A percentile compares a stretch with the other conserved stretches of the same genome.
phyloP scores from a whole-genome alignment of 2,113 vertebrate genomes.

The Alethe castanea region DNA sequence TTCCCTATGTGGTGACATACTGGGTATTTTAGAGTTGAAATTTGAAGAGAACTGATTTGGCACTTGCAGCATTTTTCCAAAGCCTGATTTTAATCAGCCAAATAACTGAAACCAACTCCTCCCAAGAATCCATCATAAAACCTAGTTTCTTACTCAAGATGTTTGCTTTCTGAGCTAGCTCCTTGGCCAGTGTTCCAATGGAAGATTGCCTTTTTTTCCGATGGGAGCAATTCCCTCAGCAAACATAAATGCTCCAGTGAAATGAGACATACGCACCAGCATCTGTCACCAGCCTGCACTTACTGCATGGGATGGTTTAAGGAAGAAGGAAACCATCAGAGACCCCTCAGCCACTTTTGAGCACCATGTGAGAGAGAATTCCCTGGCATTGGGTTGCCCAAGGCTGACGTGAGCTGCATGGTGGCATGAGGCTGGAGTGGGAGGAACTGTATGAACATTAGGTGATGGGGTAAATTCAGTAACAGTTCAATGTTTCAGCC shows the following conservation, averaged over 20 bases:
- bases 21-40: neutral
- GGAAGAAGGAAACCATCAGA: neutral
- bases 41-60: conserved; percentile 12
- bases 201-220: neutral
- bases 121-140: conserved; percentile 38
- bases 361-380: neutral
- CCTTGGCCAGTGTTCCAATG: conserved; percentile 17
- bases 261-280: neutral
- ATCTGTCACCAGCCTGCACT: neutral
- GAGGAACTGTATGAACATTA: neutral
- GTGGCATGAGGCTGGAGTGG: neutral
- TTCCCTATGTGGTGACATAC: neutral
- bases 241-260: neutral
- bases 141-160: conserved; percentile 33
- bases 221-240: neutral
- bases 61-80: conserved; percentile 13
- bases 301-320: neutral
- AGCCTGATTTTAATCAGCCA: conserved; percentile 50
- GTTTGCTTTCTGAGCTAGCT: conserved; percentile 46
- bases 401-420: neutral
- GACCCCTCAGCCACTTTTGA: neutral
- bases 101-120: conserved; percentile 52
- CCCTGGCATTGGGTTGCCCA: accelerated
- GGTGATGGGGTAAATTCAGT: neutral
- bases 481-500: neutral